Base-by-base conservation (phyloP, 2,113 vertebrate species). In the Ranitomeya imitator region DNA sequence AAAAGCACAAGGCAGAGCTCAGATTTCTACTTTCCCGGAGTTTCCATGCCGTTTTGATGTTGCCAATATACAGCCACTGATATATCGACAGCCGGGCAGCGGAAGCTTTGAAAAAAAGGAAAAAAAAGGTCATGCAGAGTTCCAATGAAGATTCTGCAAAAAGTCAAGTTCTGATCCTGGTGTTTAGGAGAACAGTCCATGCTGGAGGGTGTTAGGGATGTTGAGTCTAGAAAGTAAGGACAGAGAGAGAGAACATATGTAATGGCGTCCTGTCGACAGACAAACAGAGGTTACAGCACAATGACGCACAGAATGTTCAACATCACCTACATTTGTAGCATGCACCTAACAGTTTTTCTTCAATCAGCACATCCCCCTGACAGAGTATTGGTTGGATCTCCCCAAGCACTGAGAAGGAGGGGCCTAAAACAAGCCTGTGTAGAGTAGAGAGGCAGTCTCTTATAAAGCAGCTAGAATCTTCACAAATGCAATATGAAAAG, bases 141-240 rank as follows among this genome's bases (percentile, higher is more conserved):
- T 86, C 59, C 74, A 60, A n/a, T 52, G 59, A 79, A 77, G 37
- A 76, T 60, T 74, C 86, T 82, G 26, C 16, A 74, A 82, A 88
- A 65, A 87, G 86, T 59, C 86, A 87, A 45, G 23, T 73, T 71
- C 54, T 88, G 86, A 26, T 55, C 61, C 51, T 6, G 79, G 71
- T 71, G 80, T 23, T 37, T 51, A 88, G 79, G 52, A 76, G 86
- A 73, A 83, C 26, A 63, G 65, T 52, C 69, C 79, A 51, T 87
- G 86, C 86, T 81, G 52, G 78, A 87, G 51, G 81, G 69, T 81
- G 73, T 84, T 88, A 88, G 87, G 87, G 76, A 31, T 78, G 87
- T 69, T 63, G 87, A 88, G 73, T 88, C 87, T 88, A 83, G 73
- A 84, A 84, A 83, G 81, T 83, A 88, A 83, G 65, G 71, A 88